Conservation (phyloP, 2,797 vertebrate species). For the Lerista edwardsae region DNA sequence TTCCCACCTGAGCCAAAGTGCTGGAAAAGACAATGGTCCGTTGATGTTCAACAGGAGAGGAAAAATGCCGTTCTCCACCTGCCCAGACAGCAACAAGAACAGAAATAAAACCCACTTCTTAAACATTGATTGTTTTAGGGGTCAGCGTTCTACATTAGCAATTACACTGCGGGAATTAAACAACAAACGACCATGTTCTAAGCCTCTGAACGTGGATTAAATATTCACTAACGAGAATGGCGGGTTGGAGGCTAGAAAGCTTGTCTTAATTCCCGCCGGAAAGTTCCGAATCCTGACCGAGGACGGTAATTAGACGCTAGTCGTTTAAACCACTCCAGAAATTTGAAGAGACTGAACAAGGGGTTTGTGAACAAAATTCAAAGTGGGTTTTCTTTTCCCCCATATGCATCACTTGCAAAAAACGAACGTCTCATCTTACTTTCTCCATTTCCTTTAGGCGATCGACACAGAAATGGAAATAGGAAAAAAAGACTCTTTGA, state of each 20-base stretch:
- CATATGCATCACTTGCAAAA: background rate
- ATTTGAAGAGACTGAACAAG: slow-evolving; percentile 13
- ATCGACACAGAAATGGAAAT: background rate
- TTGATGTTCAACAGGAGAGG: background rate
- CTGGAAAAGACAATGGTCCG: background rate
- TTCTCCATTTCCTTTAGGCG: slow-evolving; percentile 7
- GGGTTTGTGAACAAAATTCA: background rate
- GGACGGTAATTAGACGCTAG: background rate
- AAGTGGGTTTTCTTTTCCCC: background rate
- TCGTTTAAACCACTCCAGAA: too few relatives aligned
- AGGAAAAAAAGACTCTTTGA: background rate
- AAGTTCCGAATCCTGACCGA: background rate
- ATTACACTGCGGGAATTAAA: background rate
- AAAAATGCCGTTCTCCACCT: background rate
- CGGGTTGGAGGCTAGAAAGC: background rate
- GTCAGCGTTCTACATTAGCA: background rate
- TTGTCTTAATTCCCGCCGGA: background rate
- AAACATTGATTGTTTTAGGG: background rate
- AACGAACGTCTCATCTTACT: background rate
- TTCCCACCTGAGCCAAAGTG: too few relatives aligned
- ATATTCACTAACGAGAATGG: slow-evolving; percentile 8
- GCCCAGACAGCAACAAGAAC: background rate
- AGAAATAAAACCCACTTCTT: background rate
- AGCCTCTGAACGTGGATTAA: slow-evolving; percentile 15
- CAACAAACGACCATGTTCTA: background rate